Conservation (phyloP, 2,797 vertebrate genomes). For the Phrynocephalus guinanensis region DNA sequence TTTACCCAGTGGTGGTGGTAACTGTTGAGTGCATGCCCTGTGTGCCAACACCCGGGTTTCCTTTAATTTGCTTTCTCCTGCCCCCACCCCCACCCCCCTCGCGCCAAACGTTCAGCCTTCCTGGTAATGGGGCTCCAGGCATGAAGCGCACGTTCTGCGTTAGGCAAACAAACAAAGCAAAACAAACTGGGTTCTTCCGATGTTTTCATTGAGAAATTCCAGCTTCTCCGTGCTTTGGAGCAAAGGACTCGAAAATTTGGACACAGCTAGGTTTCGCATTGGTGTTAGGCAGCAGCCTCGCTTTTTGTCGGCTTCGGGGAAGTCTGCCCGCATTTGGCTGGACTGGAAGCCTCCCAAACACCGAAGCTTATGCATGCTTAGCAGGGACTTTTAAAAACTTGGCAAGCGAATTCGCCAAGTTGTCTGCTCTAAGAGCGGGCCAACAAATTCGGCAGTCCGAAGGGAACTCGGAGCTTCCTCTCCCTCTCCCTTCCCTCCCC, state of each 20-base stretch:
- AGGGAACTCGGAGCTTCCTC: not conserved
- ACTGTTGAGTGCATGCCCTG: not conserved
- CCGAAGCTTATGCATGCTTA: conserved; percentile 35
- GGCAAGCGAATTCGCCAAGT: conserved; percentile 39
- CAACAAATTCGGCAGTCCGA: conserved; percentile 9
- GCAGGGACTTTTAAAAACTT: conserved; percentile 42
- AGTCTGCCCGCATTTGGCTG: conserved; percentile 42
- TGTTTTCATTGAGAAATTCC: conserved; percentile 30
- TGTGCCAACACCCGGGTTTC: not conserved
- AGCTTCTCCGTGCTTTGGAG: conserved; percentile 4
- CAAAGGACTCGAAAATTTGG: conserved; percentile 23
- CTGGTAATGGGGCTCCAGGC: not conserved
- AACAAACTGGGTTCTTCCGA: not conserved
- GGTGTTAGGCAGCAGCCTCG: conserved; percentile 25
- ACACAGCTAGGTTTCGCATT: conserved; percentile 1
- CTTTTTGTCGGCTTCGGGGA: conserved; percentile 37
- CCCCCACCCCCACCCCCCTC: too few relatives aligned
- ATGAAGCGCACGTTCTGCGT: conserved; percentile 1
- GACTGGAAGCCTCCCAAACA: conserved; percentile 41
- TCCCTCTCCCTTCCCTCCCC: not conserved
- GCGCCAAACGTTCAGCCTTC: not conserved
- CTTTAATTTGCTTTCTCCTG: not conserved
- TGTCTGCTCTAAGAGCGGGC: conserved; percentile 21
- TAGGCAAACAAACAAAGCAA: not conserved
- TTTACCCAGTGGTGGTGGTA: not conserved